A percentile compares a stretch with the other conserved stretches of the same genome.
Evolutionary conservation across 2,888 invertebrate genomes (phyloP).

Genomic region (Oscheius sp.): DNA sequence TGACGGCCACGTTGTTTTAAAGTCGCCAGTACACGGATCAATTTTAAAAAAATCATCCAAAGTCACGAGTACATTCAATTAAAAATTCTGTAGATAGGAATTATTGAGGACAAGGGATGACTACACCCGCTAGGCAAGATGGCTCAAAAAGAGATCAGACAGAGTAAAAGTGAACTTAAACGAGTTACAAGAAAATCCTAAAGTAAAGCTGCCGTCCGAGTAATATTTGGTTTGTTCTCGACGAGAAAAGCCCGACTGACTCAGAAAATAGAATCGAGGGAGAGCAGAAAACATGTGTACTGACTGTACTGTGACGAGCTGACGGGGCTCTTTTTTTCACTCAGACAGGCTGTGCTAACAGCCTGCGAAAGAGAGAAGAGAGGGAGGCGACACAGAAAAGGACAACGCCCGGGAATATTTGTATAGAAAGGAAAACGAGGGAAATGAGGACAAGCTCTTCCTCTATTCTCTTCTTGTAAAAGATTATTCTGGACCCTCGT

Average conservation of each 20-base stretch:
- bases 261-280: background rate
- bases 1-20: constrained; percentile 13
- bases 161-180: background rate
- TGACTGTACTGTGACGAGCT: constrained; percentile 15
- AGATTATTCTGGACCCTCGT: too few relatives aligned
- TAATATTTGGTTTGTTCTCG: constrained; percentile 16
- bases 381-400: constrained; percentile 1
- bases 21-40: background rate
- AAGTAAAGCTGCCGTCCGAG: background rate
- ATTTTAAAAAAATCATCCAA: too few relatives aligned
- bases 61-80: too few relatives aligned
- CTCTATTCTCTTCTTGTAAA: too few relatives aligned
- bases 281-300: constrained; percentile 24
- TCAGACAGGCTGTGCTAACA: constrained; percentile 19
- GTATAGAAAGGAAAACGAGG: too few relatives aligned
- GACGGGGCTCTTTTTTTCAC: background rate
- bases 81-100: too few relatives aligned
- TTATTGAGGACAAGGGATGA: too few relatives aligned
- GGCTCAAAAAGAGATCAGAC: background rate
- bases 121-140: background rate
- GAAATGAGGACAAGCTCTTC: too few relatives aligned
- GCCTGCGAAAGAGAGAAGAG: background rate
- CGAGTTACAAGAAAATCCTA: background rate
- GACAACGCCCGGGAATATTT: too few relatives aligned
- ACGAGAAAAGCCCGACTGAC: constrained; percentile 9